Conservation (phyloP, 2,888 invertebrate species). For the Phragmatobia fuliginosa region DNA sequence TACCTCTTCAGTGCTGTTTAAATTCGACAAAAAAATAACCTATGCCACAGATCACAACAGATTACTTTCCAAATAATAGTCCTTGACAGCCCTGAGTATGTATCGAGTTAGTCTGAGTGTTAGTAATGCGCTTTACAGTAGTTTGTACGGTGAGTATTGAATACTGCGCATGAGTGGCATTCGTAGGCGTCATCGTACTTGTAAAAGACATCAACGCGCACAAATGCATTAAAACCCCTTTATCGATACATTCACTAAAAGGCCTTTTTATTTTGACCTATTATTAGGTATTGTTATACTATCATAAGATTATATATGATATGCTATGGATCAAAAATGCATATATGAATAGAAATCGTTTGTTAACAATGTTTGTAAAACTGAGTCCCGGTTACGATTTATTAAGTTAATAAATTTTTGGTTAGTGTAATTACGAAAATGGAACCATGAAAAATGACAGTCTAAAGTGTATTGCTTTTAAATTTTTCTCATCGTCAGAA, state of each 20-base stretch:
- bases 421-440: too few relatives aligned
- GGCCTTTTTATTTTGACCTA: too few relatives aligned
- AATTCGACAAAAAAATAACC: background rate
- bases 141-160: slow-evolving; percentile 44
- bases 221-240: slow-evolving; percentile 29
- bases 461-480: too few relatives aligned
- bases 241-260: slow-evolving; percentile 32
- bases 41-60: background rate
- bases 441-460: too few relatives aligned
- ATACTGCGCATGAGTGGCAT: slow-evolving; percentile 47
- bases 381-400: too few relatives aligned
- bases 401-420: too few relatives aligned
- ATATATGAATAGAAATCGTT: too few relatives aligned
- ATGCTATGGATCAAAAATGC: too few relatives aligned
- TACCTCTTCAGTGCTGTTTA: background rate
- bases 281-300: background rate
- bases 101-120: slow-evolving; percentile 40
- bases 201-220: slow-evolving; percentile 78
- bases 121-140: slow-evolving; percentile 39
- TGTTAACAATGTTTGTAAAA: too few relatives aligned
- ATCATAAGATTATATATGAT: too few relatives aligned
- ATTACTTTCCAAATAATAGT: slow-evolving; percentile 33
- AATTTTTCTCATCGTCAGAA: too few relatives aligned
- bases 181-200: slow-evolving; percentile 46
- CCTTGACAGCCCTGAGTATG: slow-evolving; percentile 45